phyloP scores from a whole-genome alignment of 2,113 vertebrate genomes.

The Sceloporus tristichus region DNA sequence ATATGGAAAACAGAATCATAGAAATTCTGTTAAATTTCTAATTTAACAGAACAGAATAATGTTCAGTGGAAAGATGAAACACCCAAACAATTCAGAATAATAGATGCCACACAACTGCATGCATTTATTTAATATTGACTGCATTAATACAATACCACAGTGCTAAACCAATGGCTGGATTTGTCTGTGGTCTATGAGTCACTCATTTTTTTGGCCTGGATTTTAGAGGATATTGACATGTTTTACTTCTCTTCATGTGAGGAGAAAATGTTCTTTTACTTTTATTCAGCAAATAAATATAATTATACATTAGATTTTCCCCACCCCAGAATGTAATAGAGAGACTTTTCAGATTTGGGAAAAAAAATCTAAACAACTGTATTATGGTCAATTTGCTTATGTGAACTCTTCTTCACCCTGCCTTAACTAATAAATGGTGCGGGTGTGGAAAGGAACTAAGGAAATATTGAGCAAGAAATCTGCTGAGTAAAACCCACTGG shows the following conservation, averaged over 20 bases:
- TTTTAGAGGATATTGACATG: background rate
- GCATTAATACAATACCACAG: background rate
- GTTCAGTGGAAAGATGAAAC: background rate
- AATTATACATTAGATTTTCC: conserved; percentile 11
- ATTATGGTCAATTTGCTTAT: background rate
- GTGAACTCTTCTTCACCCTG: background rate
- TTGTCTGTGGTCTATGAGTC: background rate
- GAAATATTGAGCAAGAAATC: conserved; percentile 12
- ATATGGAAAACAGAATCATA: background rate
- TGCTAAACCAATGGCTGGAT: background rate
- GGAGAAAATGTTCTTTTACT: too few species aligned
- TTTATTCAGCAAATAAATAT: background rate
- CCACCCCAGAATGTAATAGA: background rate
- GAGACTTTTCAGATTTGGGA: background rate
- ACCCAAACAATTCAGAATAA: background rate
- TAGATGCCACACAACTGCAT: background rate
- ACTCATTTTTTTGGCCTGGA: background rate
- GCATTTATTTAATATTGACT: background rate
- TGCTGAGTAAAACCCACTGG: conserved; percentile 34
- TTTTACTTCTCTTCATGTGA: background rate
- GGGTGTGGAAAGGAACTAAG: conserved; percentile 1
- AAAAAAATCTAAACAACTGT: too few species aligned
- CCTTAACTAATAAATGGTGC: background rate
- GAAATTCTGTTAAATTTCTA: too few species aligned
- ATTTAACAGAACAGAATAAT: background rate